These are phyloP conservation scores for Chymomyza caudatula DNA, from an alignment of 2,888 invertebrate species.

Conservation along the genomic window DNA sequence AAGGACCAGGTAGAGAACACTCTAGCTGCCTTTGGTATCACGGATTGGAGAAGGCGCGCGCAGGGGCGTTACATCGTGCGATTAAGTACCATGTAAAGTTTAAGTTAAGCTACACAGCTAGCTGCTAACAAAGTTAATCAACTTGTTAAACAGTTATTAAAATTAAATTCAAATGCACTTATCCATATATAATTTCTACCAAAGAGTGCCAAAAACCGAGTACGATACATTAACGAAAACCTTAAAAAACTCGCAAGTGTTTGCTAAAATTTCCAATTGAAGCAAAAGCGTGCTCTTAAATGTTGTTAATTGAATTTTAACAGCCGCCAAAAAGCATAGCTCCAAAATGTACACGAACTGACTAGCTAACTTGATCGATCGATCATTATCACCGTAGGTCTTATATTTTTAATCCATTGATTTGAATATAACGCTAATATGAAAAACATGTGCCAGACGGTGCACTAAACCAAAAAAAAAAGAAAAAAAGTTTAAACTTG, in stretches of 20 bases:
- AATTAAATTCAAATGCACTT: not conserved
- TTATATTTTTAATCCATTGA: too few relatives aligned
- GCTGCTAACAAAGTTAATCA: not conserved
- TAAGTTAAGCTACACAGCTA: not conserved
- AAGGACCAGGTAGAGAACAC: too few relatives aligned
- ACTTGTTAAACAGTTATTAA: not conserved
- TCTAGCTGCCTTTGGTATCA: too few relatives aligned
- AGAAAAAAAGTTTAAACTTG: too few relatives aligned
- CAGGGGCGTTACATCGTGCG: too few relatives aligned
- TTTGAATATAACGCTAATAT: slow-evolving; percentile 33
- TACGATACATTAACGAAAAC: too few relatives aligned
- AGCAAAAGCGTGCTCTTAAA: not conserved
- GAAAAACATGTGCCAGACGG: slow-evolving; percentile 43
- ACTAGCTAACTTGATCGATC: too few relatives aligned
- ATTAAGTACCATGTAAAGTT: not conserved
- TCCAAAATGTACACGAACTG: too few relatives aligned
- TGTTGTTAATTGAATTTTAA: slow-evolving; percentile 22
- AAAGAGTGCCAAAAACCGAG: not conserved
- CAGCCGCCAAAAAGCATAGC: slow-evolving; percentile 10
- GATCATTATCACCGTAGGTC: too few relatives aligned
- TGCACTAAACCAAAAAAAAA: slow-evolving; percentile 2
- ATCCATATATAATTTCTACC: not conserved
- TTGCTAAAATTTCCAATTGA: slow-evolving; percentile 28
- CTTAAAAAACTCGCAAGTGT: slow-evolving; percentile 37
- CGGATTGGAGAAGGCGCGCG: too few relatives aligned